Base-by-base conservation (phyloP, 2,888 invertebrate genomes). In the Conistra vaccinii region DNA sequence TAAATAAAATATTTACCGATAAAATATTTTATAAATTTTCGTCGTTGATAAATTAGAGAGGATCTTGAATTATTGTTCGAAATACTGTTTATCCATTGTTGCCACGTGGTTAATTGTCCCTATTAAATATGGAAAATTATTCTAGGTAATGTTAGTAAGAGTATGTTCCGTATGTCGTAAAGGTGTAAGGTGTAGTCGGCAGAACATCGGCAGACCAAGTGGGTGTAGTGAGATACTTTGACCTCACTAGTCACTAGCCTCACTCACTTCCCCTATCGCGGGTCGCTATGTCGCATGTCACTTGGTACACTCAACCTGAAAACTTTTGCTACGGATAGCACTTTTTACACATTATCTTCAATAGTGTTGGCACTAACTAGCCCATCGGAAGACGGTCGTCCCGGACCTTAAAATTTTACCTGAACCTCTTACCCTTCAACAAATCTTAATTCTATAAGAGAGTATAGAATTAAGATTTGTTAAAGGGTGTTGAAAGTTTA, bases 261-360 rank as follows among this genome's bases (percentile, higher is more conserved):
- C n/a, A n/a, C 75, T 85, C 76, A 67, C 78, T 78, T 80, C 51
- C 62, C 74, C 82, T 87, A 87, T 87, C 80, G 76, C 65, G 76
- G 57, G 51, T 67, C 14, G 67, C 73, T 74, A 84, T 78, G 81
- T 85, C 77, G 68, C 69, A 71, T 76, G 79, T 71, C 87, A 76
- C 73, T 60, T 51, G 23, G 86, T 79, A 76, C 76, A 68, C 73
- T 83, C 73, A 42, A 14, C 17, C 39, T 26, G 10, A 83, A 83
- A 73, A 70, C 45, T 71, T 5, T 65, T n/a, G 14, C 42, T 32
- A 14, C 17, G 14, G 1, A n/a, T 14, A 55, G n/a, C 14, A 1
- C 3, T 61, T 29, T 45, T 45, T 12, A 48, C n/a, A 32, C 5
- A 58, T 62, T 35, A 35, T 48, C 23, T 57, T 65, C 45, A 68